These are phyloP conservation scores for Pyralis farinalis DNA, from an alignment of 2,888 invertebrate species.

Conservation along the genomic window DNA sequence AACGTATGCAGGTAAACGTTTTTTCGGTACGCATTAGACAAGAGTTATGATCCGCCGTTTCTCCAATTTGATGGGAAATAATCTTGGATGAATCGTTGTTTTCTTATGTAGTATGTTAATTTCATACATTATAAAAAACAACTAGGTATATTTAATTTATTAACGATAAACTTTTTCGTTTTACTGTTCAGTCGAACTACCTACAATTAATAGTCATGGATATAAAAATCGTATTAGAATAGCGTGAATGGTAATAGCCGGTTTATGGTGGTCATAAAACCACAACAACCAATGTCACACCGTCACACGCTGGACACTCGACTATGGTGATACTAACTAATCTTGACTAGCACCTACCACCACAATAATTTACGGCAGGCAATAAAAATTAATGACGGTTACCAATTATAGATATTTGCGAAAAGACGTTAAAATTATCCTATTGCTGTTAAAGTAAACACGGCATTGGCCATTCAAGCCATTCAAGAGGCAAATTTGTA, in stretches of 20 bases:
- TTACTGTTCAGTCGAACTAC: slow-evolving; percentile 54
- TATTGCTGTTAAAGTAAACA: slow-evolving; percentile 12
- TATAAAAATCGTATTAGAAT: slow-evolving; percentile 65
- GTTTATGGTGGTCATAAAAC: slow-evolving; percentile 60
- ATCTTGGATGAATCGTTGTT: slow-evolving; percentile 3
- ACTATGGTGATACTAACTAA: slow-evolving; percentile 31
- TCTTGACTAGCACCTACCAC: slow-evolving; percentile 32
- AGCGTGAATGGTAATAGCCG: slow-evolving; percentile 61
- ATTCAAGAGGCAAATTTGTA: not conserved
- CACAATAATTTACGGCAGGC: slow-evolving; percentile 28
- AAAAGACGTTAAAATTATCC: slow-evolving; percentile 17
- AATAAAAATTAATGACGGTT: slow-evolving; percentile 34
- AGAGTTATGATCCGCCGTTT: slow-evolving; percentile 28
- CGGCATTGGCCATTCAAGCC: not conserved
- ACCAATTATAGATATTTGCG: slow-evolving; percentile 26
- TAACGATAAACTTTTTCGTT: slow-evolving; percentile 54
- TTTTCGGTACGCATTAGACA: slow-evolving; percentile 38
- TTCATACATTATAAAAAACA: slow-evolving; percentile 29
- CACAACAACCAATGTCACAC: slow-evolving; percentile 54
- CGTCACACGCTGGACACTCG: slow-evolving; percentile 37
- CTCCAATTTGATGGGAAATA: slow-evolving; percentile 15
- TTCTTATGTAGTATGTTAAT: slow-evolving; percentile 7
- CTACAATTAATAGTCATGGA: slow-evolving; percentile 58
- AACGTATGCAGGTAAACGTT: slow-evolving; percentile 54
- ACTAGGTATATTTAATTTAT: slow-evolving; percentile 43